Conservation (phyloP, 2,888 invertebrate genomes). For the Ctenicera cuprea region DNA sequence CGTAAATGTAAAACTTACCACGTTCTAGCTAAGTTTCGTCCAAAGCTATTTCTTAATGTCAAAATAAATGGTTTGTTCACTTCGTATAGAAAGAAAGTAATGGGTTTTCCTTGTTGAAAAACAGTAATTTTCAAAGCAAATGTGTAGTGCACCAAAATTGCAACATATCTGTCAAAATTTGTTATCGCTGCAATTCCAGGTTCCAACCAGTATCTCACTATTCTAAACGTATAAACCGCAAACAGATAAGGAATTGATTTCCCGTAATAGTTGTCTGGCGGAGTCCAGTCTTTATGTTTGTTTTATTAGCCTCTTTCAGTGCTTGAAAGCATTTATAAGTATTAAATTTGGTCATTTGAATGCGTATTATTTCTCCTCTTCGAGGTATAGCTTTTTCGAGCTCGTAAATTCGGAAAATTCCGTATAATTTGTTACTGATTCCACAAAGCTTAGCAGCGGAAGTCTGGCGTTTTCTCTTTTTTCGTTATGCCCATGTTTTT, state of each 20-base stretch:
- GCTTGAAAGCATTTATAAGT: conserved; percentile 38
- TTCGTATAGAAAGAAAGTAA: too few relatives aligned
- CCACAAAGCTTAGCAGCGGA: conserved; percentile 10
- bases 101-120: too few relatives aligned
- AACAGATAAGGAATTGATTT: conserved; percentile 36
- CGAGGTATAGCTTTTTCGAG: conserved; percentile 10
- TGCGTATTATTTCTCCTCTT: conserved; percentile 30
- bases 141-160: conserved; percentile 6
- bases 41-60: too few relatives aligned
- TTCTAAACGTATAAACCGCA: conserved; percentile 13
- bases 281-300: conserved; percentile 48
- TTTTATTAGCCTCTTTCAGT: conserved; percentile 37
- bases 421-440: conserved; percentile 16
- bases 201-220: conserved; percentile 15
- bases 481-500: conserved; percentile 7
- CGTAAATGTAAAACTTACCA: too few relatives aligned
- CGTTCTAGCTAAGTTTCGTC: too few relatives aligned
- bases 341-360: conserved; percentile 44
- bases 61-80: too few relatives aligned
- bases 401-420: conserved; percentile 22
- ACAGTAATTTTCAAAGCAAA: not conserved
- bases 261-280: conserved; percentile 40
- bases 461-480: not conserved
- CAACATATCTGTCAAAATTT: conserved; percentile 18
- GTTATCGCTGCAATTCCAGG: conserved; percentile 6